phyloP scores from a whole-genome alignment of 2,888 invertebrate genomes.

The Hofmannophila pseudospretella region DNA sequence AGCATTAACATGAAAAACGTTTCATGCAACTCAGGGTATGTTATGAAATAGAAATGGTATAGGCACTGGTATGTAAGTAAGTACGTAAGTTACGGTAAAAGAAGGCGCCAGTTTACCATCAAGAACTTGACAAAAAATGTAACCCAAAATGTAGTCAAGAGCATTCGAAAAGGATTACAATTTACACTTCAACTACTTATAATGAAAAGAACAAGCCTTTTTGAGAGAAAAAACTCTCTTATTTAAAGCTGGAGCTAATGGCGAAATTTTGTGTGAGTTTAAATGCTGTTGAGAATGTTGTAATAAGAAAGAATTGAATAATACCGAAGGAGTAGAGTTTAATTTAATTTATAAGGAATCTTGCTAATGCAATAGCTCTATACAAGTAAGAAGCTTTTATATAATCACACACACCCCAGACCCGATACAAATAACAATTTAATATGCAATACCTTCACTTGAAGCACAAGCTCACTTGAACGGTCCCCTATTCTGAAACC shows the following conservation, averaged over 20 bases:
- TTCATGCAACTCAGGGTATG: too few relatives aligned
- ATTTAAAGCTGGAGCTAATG: constrained; percentile 9
- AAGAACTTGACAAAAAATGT: constrained; percentile 10
- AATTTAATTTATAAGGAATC: too few relatives aligned
- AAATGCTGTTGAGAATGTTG: too few relatives aligned
- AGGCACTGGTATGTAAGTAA: too few relatives aligned
- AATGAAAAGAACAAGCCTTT: constrained; percentile 22
- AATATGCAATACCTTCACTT: not conserved
- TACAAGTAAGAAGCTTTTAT: too few relatives aligned
- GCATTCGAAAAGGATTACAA: constrained; percentile 45
- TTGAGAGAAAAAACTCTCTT: constrained; percentile 19
- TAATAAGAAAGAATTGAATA: constrained; percentile 2
- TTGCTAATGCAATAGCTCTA: too few relatives aligned
- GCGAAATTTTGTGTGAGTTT: constrained; percentile 8
- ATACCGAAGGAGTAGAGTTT: too few relatives aligned
- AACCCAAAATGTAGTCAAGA: constrained; percentile 6
- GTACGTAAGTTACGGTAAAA: too few relatives aligned
- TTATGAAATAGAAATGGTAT: too few relatives aligned
- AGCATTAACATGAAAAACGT: too few relatives aligned
- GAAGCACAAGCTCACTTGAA: constrained; percentile 5
- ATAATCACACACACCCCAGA: too few relatives aligned
- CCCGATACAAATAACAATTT: not conserved
- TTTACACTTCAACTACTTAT: constrained; percentile 40
- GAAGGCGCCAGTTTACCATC: constrained; percentile 33
- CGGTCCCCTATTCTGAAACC: constrained; percentile 12